These are phyloP conservation scores for Drosophila yakuba DNA, from an alignment of 1,140 invertebrate genomes.

Conservation along the genomic window DNA sequence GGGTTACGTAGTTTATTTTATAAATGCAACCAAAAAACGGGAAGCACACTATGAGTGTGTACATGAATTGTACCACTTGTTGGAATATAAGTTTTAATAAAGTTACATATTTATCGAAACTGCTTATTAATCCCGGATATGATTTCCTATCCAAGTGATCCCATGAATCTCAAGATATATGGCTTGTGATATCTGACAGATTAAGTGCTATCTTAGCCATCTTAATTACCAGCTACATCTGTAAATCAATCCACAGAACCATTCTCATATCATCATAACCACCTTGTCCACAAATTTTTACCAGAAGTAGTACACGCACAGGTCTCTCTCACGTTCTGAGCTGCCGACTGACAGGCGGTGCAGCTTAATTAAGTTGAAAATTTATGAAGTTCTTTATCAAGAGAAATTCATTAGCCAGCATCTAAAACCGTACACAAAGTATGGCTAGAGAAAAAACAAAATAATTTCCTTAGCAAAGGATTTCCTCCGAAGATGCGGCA, in stretches of 20 bases:
- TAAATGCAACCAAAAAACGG: too few relatives aligned
- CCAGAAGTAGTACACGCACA: background rate
- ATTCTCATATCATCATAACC: slow-evolving; percentile 12
- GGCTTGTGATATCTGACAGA: slow-evolving; percentile 9
- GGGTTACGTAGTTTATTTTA: background rate
- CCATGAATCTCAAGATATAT: background rate
- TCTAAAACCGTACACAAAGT: slow-evolving; percentile 38
- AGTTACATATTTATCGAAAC: too few relatives aligned
- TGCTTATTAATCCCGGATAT: background rate
- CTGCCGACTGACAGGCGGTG: slow-evolving; percentile 25
- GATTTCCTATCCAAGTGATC: background rate
- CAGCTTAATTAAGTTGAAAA: slow-evolving; percentile 81
- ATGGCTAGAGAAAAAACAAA: slow-evolving; percentile 25
- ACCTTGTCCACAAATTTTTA: background rate
- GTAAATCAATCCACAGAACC: slow-evolving; percentile 36
- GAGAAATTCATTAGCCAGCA: slow-evolving; percentile 72
- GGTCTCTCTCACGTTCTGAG: slow-evolving; percentile 43
- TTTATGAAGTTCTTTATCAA: slow-evolving; percentile 74
- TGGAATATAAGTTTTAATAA: background rate
- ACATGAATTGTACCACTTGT: too few relatives aligned
- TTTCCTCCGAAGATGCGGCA: slow-evolving; percentile 39
- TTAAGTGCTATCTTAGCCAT: slow-evolving; percentile 17
- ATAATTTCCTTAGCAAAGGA: slow-evolving; percentile 63
- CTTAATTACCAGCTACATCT: slow-evolving; percentile 33
- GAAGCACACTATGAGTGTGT: too few relatives aligned